A percentile compares a stretch with the other conserved stretches of the same genome.
These are phyloP conservation scores for Paramacrobiotus metropolitanus DNA, from an alignment of 1,140 invertebrate species.

Conservation along the genomic window DNA sequence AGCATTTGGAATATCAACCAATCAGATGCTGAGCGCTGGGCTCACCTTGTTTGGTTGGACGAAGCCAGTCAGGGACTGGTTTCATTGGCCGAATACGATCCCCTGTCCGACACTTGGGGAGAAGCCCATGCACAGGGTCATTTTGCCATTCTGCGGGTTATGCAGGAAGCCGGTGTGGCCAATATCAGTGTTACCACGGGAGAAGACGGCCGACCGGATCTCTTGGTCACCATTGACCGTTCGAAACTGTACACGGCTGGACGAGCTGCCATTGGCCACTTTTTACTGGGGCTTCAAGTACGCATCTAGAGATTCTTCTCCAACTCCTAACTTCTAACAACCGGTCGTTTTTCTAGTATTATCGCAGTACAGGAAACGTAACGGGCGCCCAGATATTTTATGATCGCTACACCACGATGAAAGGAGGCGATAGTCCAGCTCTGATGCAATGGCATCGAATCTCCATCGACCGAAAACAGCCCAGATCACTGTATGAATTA, in stretches of 20 bases:
- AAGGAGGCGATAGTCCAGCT: conserved; percentile 32
- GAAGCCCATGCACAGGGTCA: conserved; percentile 68
- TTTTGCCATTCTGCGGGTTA: conserved; percentile 59
- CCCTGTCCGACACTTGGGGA: neutral
- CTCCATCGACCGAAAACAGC: conserved; percentile 61
- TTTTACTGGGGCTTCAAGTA: conserved; percentile 37
- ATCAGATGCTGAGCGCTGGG: neutral
- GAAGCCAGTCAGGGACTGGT: neutral
- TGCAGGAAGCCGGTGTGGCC: conserved; percentile 52
- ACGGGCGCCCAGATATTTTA: conserved; percentile 46
- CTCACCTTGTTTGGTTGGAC: neutral
- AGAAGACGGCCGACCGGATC: conserved; percentile 46
- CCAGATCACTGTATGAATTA: conserved; percentile 17
- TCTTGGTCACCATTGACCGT: conserved; percentile 48
- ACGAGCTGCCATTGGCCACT: conserved; percentile 49
- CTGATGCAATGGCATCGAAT: conserved; percentile 62
- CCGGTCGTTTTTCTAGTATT: conserved; percentile 27
- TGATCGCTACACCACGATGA: conserved; percentile 50
- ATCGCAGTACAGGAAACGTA: conserved; percentile 62
- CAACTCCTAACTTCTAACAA: neutral
- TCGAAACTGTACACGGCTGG: conserved; percentile 56
- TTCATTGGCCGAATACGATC: neutral
- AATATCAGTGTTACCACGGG: conserved; percentile 38
- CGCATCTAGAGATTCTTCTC: neutral
- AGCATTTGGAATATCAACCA: neutral